A percentile compares a stretch with the other conserved stretches of the same genome.
These are phyloP conservation scores for Perizoma flavofasciatum DNA, from an alignment of 2,888 invertebrate species.

Conservation along the genomic window DNA sequence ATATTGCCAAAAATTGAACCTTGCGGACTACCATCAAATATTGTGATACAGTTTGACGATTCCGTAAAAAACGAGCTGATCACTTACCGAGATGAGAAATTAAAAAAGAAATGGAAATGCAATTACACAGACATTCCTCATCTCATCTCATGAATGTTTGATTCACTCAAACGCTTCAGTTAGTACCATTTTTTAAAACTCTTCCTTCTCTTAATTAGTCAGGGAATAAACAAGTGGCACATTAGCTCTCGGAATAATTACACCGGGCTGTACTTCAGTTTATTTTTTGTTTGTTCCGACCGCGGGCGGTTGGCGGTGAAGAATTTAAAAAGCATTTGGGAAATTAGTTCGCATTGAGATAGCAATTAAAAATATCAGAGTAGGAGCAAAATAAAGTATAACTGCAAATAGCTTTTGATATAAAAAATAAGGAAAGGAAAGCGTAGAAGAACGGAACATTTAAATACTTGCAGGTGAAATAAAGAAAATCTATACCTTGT, in stretches of 20 bases:
- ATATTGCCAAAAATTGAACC: slow-evolving; percentile 34
- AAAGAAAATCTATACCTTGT: not conserved
- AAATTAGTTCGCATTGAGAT: slow-evolving; percentile 70
- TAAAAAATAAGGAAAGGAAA: not conserved
- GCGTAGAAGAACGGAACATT: not conserved
- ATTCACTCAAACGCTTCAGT: slow-evolving; percentile 64
- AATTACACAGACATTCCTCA: slow-evolving; percentile 57
- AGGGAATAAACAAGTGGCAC: slow-evolving; percentile 81
- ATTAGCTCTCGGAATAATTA: slow-evolving; percentile 82
- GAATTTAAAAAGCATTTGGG: slow-evolving; percentile 77
- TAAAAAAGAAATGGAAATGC: slow-evolving; percentile 51
- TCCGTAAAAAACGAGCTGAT: slow-evolving; percentile 30
- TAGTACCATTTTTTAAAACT: slow-evolving; percentile 71
- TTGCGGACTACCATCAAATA: slow-evolving; percentile 40
- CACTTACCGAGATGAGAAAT: slow-evolving; percentile 48
- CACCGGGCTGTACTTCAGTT: slow-evolving; percentile 64
- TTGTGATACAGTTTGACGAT: slow-evolving; percentile 23
- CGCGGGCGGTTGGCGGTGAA: slow-evolving; percentile 70
- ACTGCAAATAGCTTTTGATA: slow-evolving; percentile 7
- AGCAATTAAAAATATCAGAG: slow-evolving; percentile 51
- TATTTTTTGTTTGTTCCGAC: slow-evolving; percentile 55
- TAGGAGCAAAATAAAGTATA: slow-evolving; percentile 7
- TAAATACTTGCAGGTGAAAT: not conserved
- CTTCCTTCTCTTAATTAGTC: slow-evolving; percentile 80
- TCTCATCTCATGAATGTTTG: slow-evolving; percentile 74